Conservation (phyloP, 2,113 vertebrate species). For the Isichthys henryi region DNA sequence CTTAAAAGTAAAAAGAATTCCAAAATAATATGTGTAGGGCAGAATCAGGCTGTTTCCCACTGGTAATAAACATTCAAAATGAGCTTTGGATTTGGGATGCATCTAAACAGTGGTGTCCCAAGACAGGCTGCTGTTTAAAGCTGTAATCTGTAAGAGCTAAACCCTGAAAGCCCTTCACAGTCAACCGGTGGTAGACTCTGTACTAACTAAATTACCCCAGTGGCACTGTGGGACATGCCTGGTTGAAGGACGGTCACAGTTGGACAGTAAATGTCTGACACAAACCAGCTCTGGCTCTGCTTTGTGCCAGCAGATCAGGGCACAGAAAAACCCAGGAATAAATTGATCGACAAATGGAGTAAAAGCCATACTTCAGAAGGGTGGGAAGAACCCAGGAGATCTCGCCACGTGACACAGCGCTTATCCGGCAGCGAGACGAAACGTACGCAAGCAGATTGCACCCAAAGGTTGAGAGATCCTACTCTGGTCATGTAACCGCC, state of each 20-base stretch:
- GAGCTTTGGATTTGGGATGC: not conserved
- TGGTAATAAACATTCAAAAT: conserved; percentile 9
- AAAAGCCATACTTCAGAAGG: not conserved
- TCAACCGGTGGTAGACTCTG: not conserved
- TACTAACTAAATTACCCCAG: not conserved
- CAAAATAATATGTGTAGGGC: conserved; percentile 3
- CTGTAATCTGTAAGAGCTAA: not conserved
- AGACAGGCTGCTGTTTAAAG: not conserved
- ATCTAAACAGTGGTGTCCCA: not conserved
- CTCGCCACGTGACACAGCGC: not conserved
- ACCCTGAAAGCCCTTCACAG: not conserved
- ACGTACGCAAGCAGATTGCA: not conserved
- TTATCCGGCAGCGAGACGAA: not conserved
- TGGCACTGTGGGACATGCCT: not conserved
- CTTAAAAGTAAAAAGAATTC: not conserved
- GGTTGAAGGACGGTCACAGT: not conserved
- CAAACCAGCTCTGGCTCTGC: not conserved
- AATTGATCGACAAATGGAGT: not conserved
- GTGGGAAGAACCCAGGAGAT: not conserved
- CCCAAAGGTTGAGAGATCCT: not conserved
- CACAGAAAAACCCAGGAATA: not conserved
- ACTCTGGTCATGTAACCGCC: not conserved
- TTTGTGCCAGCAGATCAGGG: not conserved
- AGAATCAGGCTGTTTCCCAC: conserved; percentile 6
- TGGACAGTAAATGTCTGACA: not conserved